phyloP scores from a whole-genome alignment of 2,113 vertebrate species.

The Tylochromis polylepis region DNA sequence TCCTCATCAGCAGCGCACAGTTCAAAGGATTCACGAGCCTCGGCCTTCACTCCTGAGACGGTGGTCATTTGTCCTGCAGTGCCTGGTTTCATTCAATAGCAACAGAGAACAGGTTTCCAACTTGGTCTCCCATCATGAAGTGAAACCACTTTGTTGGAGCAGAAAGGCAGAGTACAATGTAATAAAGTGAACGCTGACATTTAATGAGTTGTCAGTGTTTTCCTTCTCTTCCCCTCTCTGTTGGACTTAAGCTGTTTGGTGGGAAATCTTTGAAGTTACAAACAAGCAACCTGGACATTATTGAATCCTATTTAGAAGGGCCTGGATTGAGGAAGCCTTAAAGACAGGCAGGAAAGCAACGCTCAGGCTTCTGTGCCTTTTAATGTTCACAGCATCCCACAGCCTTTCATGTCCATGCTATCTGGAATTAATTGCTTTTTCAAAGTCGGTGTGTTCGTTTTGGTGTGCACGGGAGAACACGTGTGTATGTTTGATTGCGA shows the following conservation, averaged over 20 bases:
- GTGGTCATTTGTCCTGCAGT: constrained; percentile 6
- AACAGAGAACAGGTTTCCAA: not conserved
- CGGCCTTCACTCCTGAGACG: not conserved
- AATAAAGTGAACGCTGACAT: constrained; percentile 54
- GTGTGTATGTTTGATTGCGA: constrained; percentile 21
- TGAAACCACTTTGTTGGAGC: not conserved
- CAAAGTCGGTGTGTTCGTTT: constrained; percentile 49
- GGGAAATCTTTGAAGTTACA: constrained; percentile 65
- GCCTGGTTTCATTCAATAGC: not conserved
- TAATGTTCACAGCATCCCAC: constrained; percentile 68
- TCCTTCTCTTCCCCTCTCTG: constrained; percentile 14
- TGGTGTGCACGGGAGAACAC: constrained; percentile 7
- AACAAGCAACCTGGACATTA: constrained; percentile 71
- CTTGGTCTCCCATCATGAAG: not conserved
- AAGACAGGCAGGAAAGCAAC: constrained; percentile 53
- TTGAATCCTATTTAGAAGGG: constrained; percentile 59
- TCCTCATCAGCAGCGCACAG: not conserved
- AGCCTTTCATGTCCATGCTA: constrained; percentile 67
- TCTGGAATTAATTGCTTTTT: constrained; percentile 75
- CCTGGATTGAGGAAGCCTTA: constrained; percentile 61
- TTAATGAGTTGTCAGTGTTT: constrained; percentile 58
- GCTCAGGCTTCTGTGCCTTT: constrained; percentile 58
- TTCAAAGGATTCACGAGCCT: not conserved
- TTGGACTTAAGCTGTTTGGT: constrained; percentile 63
- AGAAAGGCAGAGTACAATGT: constrained; percentile 2